Base-by-base conservation (phyloP, 2,888 invertebrate species). In the Agonopterix heracliana region DNA sequence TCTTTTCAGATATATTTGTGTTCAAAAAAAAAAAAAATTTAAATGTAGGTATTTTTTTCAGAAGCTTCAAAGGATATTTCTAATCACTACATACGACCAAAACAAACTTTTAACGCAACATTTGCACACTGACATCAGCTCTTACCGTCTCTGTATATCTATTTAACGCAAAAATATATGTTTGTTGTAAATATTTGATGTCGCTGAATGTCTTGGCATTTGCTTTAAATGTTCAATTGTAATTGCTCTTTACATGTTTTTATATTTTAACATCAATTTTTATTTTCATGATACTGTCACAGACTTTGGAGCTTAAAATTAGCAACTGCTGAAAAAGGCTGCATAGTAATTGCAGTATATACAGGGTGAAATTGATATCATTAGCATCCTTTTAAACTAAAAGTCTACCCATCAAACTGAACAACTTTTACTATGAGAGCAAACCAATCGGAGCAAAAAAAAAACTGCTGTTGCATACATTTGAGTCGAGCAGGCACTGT, bases 181-280 rank as follows among this genome's bases (percentile, higher is more conserved):
- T 64, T 53, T 74, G 71, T 76, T 75, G 73, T 75, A 71, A 66
- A 76, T 74, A 72, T 66, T 78, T 60, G 64, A 66, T 85, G 82
- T 85, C 55, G 80, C 78, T 80, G 74, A 66, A 56, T 78, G 81
- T 80, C 66, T 79, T 82, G 76, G 77, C 78, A 78, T 78, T 68
- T 64, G 86, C 87, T 87, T 87, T 87, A 71, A 70, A 71, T 87
- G 86, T 87, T 75, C 50, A 50, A 60, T 7, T 26, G 26, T 45
- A 51, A 74, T 70, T 66, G 66, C 75, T 81, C 74, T 81, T 78
- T 78, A 74, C 73, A 57, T 50, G 34, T 54, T 49, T 46, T 11
- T 34, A 41, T n/a, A 13, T 48, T 51, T 44, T 46, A 51, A 52
- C 34, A 41, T 43, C 44, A 51, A 46, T 50, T 40, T 47, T 50